These are phyloP conservation scores for Carterocephalus palaemon DNA, from an alignment of 2,888 invertebrate genomes.

Conservation along the genomic window DNA sequence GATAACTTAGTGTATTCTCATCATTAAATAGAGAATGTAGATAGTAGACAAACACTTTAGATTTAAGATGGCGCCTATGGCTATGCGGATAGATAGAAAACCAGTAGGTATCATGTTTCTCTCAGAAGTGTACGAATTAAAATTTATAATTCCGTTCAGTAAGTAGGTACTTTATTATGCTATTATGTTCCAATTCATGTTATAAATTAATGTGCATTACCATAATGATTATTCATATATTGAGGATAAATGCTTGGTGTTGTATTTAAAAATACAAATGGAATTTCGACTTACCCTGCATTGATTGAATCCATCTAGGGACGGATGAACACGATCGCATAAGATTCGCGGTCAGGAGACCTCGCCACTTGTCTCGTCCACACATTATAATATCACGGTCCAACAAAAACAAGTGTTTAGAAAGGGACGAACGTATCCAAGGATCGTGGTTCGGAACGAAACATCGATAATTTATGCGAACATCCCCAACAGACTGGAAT, in stretches of 20 bases:
- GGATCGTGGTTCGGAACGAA: slow-evolving; percentile 57
- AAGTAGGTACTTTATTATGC: slow-evolving; percentile 3
- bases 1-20: slow-evolving; percentile 32
- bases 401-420: slow-evolving; percentile 73
- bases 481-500: slow-evolving; percentile 75
- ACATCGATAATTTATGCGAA: slow-evolving; percentile 78
- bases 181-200: background rate
- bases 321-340: slow-evolving; percentile 42
- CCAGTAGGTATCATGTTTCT: slow-evolving; percentile 1
- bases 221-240: slow-evolving; percentile 4
- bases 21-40: too few relatives aligned
- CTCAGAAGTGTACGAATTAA: background rate
- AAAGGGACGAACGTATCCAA: slow-evolving; percentile 61
- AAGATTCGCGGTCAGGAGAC: slow-evolving; percentile 50
- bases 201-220: slow-evolving; percentile 3
- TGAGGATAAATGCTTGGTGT: background rate
- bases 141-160: slow-evolving; percentile 5
- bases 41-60: too few relatives aligned
- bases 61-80: too few relatives aligned
- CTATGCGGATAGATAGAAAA: background rate
- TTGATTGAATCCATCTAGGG: slow-evolving; percentile 26
- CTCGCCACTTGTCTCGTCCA: slow-evolving; percentile 57
- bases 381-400: slow-evolving; percentile 53
- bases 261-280: slow-evolving; percentile 9
- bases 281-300: slow-evolving; percentile 14